Evolutionary conservation across 1,140 invertebrate genomes (phyloP).

Genomic region (Rhagoletis zephyria): DNA sequence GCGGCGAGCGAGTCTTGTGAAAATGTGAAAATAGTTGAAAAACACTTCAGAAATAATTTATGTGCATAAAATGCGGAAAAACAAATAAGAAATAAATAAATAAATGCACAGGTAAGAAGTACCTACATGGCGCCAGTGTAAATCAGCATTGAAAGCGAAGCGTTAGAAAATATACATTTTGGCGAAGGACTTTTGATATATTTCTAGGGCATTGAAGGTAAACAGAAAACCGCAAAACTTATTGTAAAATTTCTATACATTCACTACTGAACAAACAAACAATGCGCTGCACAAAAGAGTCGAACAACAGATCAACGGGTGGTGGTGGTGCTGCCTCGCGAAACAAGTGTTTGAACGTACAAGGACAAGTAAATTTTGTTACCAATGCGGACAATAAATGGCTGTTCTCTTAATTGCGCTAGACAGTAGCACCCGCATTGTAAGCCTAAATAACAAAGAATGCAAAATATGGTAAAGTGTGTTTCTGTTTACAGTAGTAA

Average conservation of each 20-base stretch:
- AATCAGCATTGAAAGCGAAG: constrained; percentile 11
- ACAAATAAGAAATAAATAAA: not conserved
- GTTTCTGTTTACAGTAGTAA: no score
- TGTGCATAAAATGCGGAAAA: constrained; percentile 17
- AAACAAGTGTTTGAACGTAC: not conserved
- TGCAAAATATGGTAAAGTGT: no score
- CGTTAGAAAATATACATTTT: not conserved
- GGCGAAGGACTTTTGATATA: constrained; percentile 19
- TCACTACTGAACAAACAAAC: not conserved
- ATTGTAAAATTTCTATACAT: not conserved
- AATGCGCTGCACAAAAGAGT: not conserved
- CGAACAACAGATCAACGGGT: not conserved
- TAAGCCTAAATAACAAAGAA: no score
- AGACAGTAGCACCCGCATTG: not conserved
- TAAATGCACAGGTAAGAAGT: constrained; percentile 6
- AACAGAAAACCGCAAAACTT: constrained; percentile 31
- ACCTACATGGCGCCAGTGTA: constrained; percentile 15
- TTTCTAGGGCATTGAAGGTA: constrained; percentile 36
- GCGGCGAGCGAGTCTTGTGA: not conserved
- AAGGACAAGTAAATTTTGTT: constrained; percentile 14
- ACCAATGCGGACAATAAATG: no score
- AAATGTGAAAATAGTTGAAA: constrained; percentile 30
- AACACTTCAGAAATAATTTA: constrained; percentile 36
- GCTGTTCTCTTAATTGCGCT: constrained; percentile 25
- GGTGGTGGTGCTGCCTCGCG: not conserved